These are phyloP conservation scores for Eolophus roseicapilla DNA, from an alignment of 2,113 vertebrate genomes.

Conservation along the genomic window DNA sequence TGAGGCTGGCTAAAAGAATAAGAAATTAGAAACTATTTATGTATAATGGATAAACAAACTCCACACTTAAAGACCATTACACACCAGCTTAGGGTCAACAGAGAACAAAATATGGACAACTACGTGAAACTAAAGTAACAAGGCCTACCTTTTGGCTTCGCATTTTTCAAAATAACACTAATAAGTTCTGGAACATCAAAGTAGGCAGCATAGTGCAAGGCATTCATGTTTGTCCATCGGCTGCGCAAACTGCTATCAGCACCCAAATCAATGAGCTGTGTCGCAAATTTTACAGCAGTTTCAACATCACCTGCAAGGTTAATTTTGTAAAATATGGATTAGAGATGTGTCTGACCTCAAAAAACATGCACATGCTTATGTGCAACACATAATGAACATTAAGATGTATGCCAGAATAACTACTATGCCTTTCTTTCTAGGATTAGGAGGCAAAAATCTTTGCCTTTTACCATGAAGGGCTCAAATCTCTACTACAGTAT, in stretches of 20 bases:
- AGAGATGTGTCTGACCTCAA: not conserved
- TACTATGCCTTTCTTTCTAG: not conserved
- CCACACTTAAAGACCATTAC: not conserved
- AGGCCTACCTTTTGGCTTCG: conserved; percentile 87
- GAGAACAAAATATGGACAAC: not conserved
- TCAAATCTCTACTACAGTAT: not conserved
- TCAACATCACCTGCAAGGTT: conserved; percentile 86
- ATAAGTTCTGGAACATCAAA: conserved; percentile 96
- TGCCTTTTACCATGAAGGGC: not conserved
- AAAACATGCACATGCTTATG: not conserved
- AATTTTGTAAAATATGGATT: not conserved
- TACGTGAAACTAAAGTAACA: not conserved
- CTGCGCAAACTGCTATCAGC: conserved; percentile 90
- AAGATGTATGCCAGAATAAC: not conserved
- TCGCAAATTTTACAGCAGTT: conserved; percentile 86
- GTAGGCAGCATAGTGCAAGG: conserved; percentile 96
- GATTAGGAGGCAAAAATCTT: not conserved
- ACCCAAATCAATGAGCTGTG: conserved; percentile 85
- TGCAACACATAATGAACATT: not conserved
- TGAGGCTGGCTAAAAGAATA: not conserved
- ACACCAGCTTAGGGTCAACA: not conserved
- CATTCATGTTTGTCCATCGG: conserved; percentile 98
- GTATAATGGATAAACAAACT: not conserved
- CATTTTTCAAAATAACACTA: conserved; percentile 85
- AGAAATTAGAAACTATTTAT: not conserved